phyloP scores from a whole-genome alignment of 2,113 vertebrate genomes.

The Zosterops pallidus region DNA sequence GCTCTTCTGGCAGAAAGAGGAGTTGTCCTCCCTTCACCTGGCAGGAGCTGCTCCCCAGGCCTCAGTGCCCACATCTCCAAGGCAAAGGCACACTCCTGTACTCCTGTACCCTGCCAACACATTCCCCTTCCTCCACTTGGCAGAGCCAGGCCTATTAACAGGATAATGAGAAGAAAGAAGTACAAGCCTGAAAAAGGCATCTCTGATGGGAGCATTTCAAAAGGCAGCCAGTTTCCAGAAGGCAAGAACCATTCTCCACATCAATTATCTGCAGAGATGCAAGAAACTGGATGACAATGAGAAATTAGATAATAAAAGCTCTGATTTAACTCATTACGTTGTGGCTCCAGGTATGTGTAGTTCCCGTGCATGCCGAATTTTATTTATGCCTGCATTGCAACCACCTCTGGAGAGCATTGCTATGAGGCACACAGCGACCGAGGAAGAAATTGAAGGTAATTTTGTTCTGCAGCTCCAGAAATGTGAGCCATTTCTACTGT shows the following conservation, averaged over 20 bases:
- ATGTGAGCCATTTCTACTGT: not conserved
- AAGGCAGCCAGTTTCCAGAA: slow-evolving; percentile 36
- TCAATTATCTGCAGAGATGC: not conserved
- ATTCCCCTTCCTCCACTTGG: not conserved
- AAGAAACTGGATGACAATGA: not conserved
- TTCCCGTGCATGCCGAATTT: not conserved
- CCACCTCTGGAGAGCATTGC: not conserved
- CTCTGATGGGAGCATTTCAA: slow-evolving; percentile 1
- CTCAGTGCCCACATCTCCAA: not conserved
- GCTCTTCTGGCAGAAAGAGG: not conserved
- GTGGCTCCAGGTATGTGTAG: not conserved
- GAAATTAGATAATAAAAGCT: slow-evolving; percentile 35
- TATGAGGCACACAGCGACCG: not conserved
- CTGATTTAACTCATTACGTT: slow-evolving; percentile 33
- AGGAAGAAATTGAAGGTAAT: not conserved
- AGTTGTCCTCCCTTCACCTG: not conserved
- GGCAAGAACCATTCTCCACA: not conserved
- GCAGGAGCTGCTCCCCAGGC: not conserved
- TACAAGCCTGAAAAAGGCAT: not conserved
- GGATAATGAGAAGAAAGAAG: slow-evolving; percentile 2
- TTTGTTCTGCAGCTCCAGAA: not conserved
- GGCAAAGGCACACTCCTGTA: not conserved
- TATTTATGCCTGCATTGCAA: not conserved
- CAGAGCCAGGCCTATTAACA: not conserved
- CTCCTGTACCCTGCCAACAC: not conserved